Evolutionary conservation across 1,140 invertebrate species (phyloP).

Genomic region (Plodia interpunctella): DNA sequence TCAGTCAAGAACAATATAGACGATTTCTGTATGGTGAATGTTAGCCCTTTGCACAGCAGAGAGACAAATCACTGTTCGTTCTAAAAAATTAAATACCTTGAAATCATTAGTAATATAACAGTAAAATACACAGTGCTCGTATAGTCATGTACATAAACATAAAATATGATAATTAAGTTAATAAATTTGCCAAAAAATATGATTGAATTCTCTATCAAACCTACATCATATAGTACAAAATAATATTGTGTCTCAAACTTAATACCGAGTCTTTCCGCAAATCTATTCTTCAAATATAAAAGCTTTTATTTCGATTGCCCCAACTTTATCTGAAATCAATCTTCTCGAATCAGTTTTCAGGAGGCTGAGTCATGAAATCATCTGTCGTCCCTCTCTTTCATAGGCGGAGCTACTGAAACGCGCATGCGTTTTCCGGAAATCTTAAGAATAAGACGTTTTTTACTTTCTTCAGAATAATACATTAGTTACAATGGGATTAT

Average conservation of each 20-base stretch:
- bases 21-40: too few relatives aligned
- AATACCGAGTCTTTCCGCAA: background rate
- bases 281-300: slow-evolving; percentile 19
- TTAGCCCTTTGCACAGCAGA: too few relatives aligned
- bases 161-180: too few relatives aligned
- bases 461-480: slow-evolving; percentile 40
- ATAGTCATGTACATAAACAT: too few relatives aligned
- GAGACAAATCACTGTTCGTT: too few relatives aligned
- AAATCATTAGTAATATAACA: too few relatives aligned
- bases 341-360: slow-evolving; percentile 34
- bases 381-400: slow-evolving; percentile 48
- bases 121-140: too few relatives aligned
- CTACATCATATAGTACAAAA: background rate
- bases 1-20: too few relatives aligned
- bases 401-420: slow-evolving; percentile 48
- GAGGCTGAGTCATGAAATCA: slow-evolving; percentile 36
- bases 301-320: slow-evolving; percentile 35
- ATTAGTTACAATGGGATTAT: slow-evolving; percentile 27
- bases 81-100: too few relatives aligned
- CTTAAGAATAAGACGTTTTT: slow-evolving; percentile 68
- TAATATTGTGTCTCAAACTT: background rate
- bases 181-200: too few relatives aligned
- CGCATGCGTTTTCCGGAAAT: slow-evolving; percentile 51
- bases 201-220: too few relatives aligned
- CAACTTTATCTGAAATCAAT: slow-evolving; percentile 48